phyloP scores from a whole-genome alignment of 2,113 vertebrate species.

The Choloepus hoffmanni region DNA sequence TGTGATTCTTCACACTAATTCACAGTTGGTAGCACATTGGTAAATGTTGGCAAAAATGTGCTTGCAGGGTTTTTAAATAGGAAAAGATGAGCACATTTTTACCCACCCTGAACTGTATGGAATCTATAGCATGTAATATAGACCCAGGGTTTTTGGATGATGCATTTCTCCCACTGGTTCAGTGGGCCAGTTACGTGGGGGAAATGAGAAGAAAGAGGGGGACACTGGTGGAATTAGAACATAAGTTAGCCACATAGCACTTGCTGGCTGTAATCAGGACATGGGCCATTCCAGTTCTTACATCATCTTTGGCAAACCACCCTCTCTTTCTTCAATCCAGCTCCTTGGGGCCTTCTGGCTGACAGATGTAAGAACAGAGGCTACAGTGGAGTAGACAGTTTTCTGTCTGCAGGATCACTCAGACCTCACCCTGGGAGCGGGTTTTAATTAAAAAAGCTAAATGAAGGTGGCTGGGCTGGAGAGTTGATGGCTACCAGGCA shows the following conservation, averaged over 20 bases:
- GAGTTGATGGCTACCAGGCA: constrained; percentile 26
- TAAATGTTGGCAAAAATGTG: constrained; percentile 50
- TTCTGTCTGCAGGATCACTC: constrained; percentile 61
- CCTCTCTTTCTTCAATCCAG: background rate
- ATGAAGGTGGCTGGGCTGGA: constrained; percentile 56
- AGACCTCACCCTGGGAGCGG: constrained; percentile 62
- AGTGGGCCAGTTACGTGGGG: background rate
- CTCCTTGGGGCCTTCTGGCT: constrained; percentile 63
- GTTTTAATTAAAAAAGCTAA: constrained; percentile 78
- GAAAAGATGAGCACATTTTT: constrained; percentile 45
- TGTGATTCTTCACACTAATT: constrained; percentile 40
- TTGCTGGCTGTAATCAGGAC: constrained; percentile 9
- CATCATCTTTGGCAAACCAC: constrained; percentile 59
- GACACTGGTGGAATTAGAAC: background rate
- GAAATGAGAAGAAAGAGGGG: constrained; percentile 43
- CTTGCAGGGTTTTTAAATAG: constrained; percentile 67
- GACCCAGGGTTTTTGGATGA: background rate
- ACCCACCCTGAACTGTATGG: background rate
- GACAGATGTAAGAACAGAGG: constrained; percentile 75
- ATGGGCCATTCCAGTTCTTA: constrained; percentile 15
- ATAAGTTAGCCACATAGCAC: background rate
- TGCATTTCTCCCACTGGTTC: background rate
- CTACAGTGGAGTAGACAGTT: constrained; percentile 18
- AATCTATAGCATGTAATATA: background rate
- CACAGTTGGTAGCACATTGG: constrained; percentile 39